Evolutionary conservation across 2,888 invertebrate species (phyloP).

Genomic region (Mesopsocus fuscifrons): DNA sequence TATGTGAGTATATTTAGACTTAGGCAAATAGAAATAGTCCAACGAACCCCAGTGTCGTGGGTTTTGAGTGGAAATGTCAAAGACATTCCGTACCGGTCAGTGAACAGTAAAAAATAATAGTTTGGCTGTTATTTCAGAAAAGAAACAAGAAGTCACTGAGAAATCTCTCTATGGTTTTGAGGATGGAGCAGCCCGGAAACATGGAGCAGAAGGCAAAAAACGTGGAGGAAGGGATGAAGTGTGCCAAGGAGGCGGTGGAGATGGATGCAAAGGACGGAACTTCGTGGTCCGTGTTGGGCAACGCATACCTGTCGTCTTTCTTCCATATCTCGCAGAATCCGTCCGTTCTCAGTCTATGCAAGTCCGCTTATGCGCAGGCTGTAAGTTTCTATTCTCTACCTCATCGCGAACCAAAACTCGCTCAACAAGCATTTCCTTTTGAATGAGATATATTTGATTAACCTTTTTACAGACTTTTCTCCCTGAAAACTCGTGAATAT

Average conservation of each 20-base stretch:
- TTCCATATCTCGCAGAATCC: constrained; percentile 57
- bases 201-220: constrained; percentile 34
- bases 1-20: constrained; percentile 34
- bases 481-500: too few relatives aligned
- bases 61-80: constrained; percentile 7
- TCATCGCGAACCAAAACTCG: too few relatives aligned
- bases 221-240: constrained; percentile 49
- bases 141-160: constrained; percentile 56
- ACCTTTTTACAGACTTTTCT: too few relatives aligned
- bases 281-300: constrained; percentile 71
- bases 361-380: constrained; percentile 67
- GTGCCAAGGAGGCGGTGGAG: constrained; percentile 66
- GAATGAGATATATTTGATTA: too few relatives aligned
- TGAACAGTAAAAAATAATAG: too few relatives aligned
- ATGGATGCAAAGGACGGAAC: constrained; percentile 57
- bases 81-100: too few relatives aligned
- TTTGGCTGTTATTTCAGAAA: constrained; percentile 36
- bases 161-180: constrained; percentile 59
- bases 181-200: constrained; percentile 37
- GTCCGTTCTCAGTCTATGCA: constrained; percentile 44
- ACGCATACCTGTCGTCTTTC: constrained; percentile 64
- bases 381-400: constrained; percentile 32
- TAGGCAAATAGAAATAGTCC: too few relatives aligned
- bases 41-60: too few relatives aligned
- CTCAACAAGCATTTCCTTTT: too few relatives aligned